These are phyloP conservation scores for Ceraclea dissimilis DNA, from an alignment of 2,888 invertebrate genomes.

Conservation along the genomic window DNA sequence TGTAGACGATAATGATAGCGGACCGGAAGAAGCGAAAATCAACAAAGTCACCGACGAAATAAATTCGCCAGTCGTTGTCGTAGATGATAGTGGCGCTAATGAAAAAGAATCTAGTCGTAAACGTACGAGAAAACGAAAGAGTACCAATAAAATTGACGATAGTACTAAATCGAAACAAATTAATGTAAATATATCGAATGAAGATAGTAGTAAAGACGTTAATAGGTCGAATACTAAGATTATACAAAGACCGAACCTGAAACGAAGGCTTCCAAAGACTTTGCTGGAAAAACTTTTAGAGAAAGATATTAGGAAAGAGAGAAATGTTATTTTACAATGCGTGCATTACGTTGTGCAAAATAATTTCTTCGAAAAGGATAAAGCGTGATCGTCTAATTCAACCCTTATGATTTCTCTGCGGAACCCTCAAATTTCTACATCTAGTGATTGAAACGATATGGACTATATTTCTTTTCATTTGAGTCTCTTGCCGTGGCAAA, in stretches of 20 bases:
- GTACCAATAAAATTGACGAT: conserved; percentile 26
- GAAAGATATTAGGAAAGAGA: conserved; percentile 74
- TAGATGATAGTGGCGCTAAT: neutral
- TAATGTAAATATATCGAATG: no score
- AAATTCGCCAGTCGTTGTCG: neutral
- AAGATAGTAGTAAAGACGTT: no score
- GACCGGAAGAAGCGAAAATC: conserved; percentile 45
- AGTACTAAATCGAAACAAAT: conserved; percentile 28
- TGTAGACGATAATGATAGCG: conserved; percentile 38
- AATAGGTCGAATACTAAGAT: neutral
- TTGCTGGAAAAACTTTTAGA: conserved; percentile 65
- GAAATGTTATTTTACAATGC: conserved; percentile 82
- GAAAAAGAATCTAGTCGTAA: conserved; percentile 26
- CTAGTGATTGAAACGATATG: no score
- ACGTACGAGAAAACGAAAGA: conserved; percentile 24
- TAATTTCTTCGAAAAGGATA: conserved; percentile 54
- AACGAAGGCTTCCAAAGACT: conserved; percentile 41
- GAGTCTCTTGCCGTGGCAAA: no score
- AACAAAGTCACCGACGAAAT: conserved; percentile 28
- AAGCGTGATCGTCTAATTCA: no score
- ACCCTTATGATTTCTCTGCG: no score
- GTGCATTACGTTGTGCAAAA: conserved; percentile 70
- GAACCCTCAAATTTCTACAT: no score
- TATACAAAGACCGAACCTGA: conserved; percentile 21
- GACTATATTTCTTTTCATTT: no score